Percentiles rank a stretch among this genome's conserved stretches.
Evolutionary conservation across 1,140 invertebrate species (phyloP).

Genomic region (Monochamus saltuarius): DNA sequence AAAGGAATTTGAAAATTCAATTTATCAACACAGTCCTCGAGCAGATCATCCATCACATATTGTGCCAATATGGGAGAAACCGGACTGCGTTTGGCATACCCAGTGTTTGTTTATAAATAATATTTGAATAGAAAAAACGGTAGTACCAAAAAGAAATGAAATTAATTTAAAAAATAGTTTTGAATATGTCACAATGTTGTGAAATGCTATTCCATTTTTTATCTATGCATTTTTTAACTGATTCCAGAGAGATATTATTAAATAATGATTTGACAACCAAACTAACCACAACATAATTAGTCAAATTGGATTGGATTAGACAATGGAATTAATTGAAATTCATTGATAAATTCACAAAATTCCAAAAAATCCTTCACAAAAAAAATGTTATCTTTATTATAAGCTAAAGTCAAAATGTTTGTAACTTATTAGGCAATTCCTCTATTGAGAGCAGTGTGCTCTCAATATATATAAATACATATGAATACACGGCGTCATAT

Average conservation of each 20-base stretch:
- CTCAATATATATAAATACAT: too few relatives aligned
- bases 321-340: slow-evolving; percentile 4
- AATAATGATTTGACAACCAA: slow-evolving; percentile 1
- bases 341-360: slow-evolving; percentile 8
- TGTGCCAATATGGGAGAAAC: slow-evolving; percentile 6
- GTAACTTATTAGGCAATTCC: too few relatives aligned
- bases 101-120: slow-evolving; percentile 4
- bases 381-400: slow-evolving; percentile 7
- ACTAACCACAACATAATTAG: slow-evolving; percentile 8
- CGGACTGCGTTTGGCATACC: slow-evolving; percentile 1
- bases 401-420: too few relatives aligned
- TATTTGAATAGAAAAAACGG: background rate
- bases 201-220: background rate
- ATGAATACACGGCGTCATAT: too few relatives aligned
- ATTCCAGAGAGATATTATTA: slow-evolving; percentile 3
- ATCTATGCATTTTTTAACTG: background rate
- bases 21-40: background rate
- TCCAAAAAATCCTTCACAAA: slow-evolving; percentile 11
- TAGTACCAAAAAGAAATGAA: slow-evolving; percentile 1
- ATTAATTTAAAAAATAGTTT: background rate
- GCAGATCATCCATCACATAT: slow-evolving; percentile 6
- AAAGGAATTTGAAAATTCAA: slow-evolving; percentile 1
- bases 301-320: too few relatives aligned
- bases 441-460: too few relatives aligned
- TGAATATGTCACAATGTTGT: slow-evolving; percentile 1